Conservation (phyloP, 2,888 invertebrate genomes). For the Spilosoma lubricipeda region DNA sequence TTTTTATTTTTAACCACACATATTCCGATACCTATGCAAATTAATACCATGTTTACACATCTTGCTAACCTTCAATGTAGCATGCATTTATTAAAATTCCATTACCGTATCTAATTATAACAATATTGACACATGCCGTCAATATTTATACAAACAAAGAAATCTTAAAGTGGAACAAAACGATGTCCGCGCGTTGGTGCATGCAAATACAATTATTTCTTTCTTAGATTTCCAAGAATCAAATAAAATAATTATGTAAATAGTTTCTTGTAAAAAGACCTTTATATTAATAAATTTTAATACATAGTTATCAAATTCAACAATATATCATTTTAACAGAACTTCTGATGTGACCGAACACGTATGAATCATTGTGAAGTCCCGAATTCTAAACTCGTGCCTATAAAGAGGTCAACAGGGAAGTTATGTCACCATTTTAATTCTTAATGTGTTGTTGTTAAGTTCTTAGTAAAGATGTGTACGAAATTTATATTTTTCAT, state of each 20-base stretch:
- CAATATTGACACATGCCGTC: too few species aligned
- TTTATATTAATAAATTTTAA: background rate
- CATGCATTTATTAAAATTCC: too few species aligned
- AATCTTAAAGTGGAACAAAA: too few species aligned
- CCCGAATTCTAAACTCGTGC: background rate
- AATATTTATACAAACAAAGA: too few species aligned
- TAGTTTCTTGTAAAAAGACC: background rate
- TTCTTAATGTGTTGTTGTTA: background rate
- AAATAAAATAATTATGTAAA: too few species aligned
- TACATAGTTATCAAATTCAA: background rate
- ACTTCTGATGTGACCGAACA: background rate
- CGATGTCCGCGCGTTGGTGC: too few species aligned
- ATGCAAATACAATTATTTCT: background rate
- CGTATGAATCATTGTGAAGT: slow-evolving; percentile 7
- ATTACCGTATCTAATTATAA: too few species aligned
- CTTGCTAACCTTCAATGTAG: too few species aligned
- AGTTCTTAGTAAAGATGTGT: slow-evolving; percentile 9
- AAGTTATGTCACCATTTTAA: background rate
- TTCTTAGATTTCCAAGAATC: background rate
- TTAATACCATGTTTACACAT: too few species aligned
- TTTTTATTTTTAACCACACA: too few species aligned
- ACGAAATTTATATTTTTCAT: slow-evolving; percentile 13
- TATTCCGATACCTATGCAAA: too few species aligned
- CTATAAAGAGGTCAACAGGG: background rate
- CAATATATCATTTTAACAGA: background rate